Evolutionary conservation across 2,113 vertebrate genomes (phyloP), one percentile per base, ranked within the genome.

Genomic region (Podiceps cristatus): DNA sequence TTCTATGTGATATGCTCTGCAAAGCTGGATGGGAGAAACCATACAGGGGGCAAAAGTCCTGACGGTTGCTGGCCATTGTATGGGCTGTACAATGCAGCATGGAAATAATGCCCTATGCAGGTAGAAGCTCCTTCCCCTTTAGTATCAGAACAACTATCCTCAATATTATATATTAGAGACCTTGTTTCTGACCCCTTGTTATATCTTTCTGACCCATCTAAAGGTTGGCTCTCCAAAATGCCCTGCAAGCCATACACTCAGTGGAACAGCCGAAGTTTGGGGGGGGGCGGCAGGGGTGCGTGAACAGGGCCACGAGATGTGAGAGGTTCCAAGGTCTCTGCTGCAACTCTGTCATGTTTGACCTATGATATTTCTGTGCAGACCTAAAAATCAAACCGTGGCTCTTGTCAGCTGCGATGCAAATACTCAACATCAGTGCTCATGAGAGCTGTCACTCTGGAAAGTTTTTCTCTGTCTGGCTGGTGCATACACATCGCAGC

Each of bases 251-350:
- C 31, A 59, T 7, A 27, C 5, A 22, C 22, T 40, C 24, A 68
- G 44, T 24, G 33, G 33, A 66, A 42, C 3, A 42, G 9, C 1
- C 1, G 1, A 44, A 50, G 4, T 79, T 10, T 91, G 31, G 11
- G 19, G 37, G 9, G 17, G 10, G 20, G 14, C 16, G 20, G 14
- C 16, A 79, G 7, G 8, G n/a, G 2, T 63, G 20, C 0, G 0
- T 12, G 37, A 55, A 79, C 60, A 19, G 33, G 35, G 9, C 6
- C 4, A 5, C 2, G 3, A 40, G 18, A 7, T 53, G 12, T 42
- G 17, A 53, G 24, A 3, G 7, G 18, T 71, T 13, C 16, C 23
- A 56, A 47, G 42, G 29, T 19, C 24, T 75, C 56, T 72, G 20
- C 18, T 68, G 49, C 31, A 71, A 11, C 18, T 40, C 52, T 59